Evolutionary conservation across 2,113 vertebrate species (phyloP).

Genomic region (Anthoscopus minutus): DNA sequence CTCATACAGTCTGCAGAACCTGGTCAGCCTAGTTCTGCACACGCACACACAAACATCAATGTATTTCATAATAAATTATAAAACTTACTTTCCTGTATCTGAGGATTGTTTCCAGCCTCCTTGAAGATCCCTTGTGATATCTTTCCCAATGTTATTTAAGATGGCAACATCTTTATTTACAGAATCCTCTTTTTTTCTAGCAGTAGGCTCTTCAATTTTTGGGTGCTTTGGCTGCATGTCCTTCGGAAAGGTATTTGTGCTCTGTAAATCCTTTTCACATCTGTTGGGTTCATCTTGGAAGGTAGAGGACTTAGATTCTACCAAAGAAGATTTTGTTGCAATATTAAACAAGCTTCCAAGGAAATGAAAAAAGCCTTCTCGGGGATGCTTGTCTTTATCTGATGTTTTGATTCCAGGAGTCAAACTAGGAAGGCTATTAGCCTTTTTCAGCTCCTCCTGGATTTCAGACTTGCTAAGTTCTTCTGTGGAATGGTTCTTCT

Average conservation of each 20-base stretch:
- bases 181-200: background rate
- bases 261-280: constrained; percentile 52
- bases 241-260: background rate
- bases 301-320: constrained; percentile 59
- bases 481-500: constrained; percentile 60
- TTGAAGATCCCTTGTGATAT: constrained; percentile 8
- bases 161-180: background rate
- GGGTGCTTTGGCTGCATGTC: background rate
- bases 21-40: background rate
- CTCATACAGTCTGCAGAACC: background rate
- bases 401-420: constrained; percentile 50
- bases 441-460: constrained; percentile 67
- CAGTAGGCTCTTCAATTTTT: background rate
- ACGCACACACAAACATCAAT: background rate
- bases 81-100: constrained; percentile 65
- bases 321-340: constrained; percentile 66
- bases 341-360: constrained; percentile 78
- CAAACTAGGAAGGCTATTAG: constrained; percentile 62
- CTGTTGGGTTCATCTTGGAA: constrained; percentile 51
- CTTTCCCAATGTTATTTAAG: constrained; percentile 8
- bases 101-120: background rate
- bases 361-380: constrained; percentile 78
- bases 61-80: background rate
- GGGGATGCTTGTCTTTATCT: constrained; percentile 65
- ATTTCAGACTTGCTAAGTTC: constrained; percentile 35